Evolutionary conservation across 1,140 invertebrate genomes (phyloP), one percentile per base, ranked within the genome.

Genomic region (Campoletis sonorensis): DNA sequence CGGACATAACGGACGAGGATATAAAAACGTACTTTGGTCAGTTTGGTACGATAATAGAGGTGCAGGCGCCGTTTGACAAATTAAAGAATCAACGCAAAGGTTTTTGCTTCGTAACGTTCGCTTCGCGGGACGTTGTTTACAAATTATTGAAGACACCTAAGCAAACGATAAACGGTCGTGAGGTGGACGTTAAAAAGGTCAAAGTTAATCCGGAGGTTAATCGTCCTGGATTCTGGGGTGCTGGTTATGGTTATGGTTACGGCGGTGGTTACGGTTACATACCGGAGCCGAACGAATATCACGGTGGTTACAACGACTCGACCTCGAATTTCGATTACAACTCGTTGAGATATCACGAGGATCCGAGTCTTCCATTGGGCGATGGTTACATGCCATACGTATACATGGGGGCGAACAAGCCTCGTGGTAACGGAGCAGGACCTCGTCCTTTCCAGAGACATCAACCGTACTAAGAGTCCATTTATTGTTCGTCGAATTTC

Each of bases 51-150:
- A 94, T 96, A 45, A 93, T 94, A 8, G 94, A 95, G 83, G 87
- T 95, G 21, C 95, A 96, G 86, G 92, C 94, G n/a, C 95, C 95
- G n/a, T 95, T 94, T 85, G 95, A 96, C 87, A 95, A 95, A 86
- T 92, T 92, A 82, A 95, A 95, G 86, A 95, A 95, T 85, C 94
- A 95, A 75, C 90, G 94, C 40, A 93, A 94, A 83, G 94, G 94
- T 7, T 95, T 95, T 84, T 95, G 94, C 85, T 95, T 95, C 85
- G 93, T 95, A 51, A 94, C 94, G 0, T 95, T 95, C 86, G 94
- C 95, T 68, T 93, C 93, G 7, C 93, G 93, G 81, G 93, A 94
- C 70, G 93, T 94, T 1, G 94, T 94, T 8, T 93, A 94, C 82
- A 92, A 94, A 79, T 90, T 94, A n/a, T 87, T 95, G 23, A 94